A percentile compares a stretch with the other conserved stretches of the same genome.
These are phyloP conservation scores for Vimba vimba DNA, from an alignment of 2,113 vertebrate species.

Conservation along the genomic window DNA sequence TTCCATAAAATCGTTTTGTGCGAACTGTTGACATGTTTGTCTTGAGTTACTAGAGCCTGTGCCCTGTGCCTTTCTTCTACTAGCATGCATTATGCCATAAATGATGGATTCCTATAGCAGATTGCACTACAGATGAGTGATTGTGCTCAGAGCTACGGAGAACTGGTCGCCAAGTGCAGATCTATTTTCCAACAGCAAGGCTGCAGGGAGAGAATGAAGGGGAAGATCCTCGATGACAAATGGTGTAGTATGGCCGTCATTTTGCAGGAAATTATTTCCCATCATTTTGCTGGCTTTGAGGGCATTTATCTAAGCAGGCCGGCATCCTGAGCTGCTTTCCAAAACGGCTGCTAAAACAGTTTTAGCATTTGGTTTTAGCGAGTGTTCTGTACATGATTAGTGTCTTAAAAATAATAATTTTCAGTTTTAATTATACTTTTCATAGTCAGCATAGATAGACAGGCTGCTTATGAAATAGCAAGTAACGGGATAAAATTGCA, in stretches of 20 bases:
- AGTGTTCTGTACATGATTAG: not conserved
- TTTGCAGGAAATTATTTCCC: conserved; percentile 66
- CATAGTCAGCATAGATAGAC: not conserved
- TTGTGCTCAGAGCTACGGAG: conserved; percentile 58
- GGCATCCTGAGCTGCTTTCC: not conserved
- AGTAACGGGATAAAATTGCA: not conserved
- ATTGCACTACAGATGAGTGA: conserved; percentile 65
- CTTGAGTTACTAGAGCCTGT: conserved; percentile 55
- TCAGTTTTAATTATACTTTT: not conserved
- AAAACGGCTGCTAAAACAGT: not conserved
- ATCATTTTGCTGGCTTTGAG: conserved; percentile 62
- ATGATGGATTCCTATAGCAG: conserved; percentile 68
- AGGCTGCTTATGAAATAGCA: not conserved
- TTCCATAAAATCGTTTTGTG: conserved; percentile 42
- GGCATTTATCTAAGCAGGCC: conserved; percentile 58
- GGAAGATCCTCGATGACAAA: conserved; percentile 61
- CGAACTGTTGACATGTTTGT: conserved; percentile 44
- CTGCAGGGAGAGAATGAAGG: conserved; percentile 62
- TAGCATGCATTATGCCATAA: conserved; percentile 60
- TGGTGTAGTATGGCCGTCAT: conserved; percentile 56
- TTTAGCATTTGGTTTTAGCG: not conserved
- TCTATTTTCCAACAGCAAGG: conserved; percentile 60
- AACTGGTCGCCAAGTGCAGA: conserved; percentile 57
- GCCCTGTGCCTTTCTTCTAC: conserved; percentile 46
- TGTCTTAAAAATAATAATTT: not conserved